Percentiles rank a stretch among this genome's conserved stretches.
phyloP scores from a whole-genome alignment of 2,888 invertebrate genomes.

The Cantharis lateralis region DNA sequence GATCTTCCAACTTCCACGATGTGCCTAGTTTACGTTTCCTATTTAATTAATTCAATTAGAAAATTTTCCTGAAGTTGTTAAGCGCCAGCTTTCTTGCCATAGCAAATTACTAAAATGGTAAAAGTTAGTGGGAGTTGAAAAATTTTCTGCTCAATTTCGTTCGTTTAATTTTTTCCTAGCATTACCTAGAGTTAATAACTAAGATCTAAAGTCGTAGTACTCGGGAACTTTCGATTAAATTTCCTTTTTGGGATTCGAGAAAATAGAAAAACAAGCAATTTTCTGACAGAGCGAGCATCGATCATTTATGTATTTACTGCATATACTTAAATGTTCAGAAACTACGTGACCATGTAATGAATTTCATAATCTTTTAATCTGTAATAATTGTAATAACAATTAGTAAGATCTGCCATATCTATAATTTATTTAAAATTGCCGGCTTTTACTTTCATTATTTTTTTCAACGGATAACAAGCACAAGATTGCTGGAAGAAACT shows the following conservation, averaged over 20 bases:
- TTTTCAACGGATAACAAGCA: no score
- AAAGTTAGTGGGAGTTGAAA: not conserved
- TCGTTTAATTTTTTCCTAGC: not conserved
- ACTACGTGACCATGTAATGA: not conserved
- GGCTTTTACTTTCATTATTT: not conserved
- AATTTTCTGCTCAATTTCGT: not conserved
- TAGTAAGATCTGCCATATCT: not conserved
- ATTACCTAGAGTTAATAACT: not conserved
- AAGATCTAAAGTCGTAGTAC: not conserved
- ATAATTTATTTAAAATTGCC: not conserved
- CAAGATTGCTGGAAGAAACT: not conserved
- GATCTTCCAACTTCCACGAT: not conserved
- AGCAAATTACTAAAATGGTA: no score
- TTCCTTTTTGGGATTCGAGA: not conserved
- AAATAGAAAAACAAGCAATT: not conserved
- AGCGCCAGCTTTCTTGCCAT: not conserved
- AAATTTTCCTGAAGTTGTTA: not conserved
- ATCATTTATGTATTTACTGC: not conserved
- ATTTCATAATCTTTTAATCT: not conserved
- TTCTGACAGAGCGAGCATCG: not conserved
- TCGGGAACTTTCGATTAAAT: not conserved
- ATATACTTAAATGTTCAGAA: not conserved
- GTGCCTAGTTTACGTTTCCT: not conserved
- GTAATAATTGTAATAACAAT: not conserved
- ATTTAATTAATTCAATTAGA: not conserved